A percentile compares a stretch with the other conserved stretches of the same genome.
Evolutionary conservation across 2,888 invertebrate genomes (phyloP).

Genomic region (Nowickia ferox): DNA sequence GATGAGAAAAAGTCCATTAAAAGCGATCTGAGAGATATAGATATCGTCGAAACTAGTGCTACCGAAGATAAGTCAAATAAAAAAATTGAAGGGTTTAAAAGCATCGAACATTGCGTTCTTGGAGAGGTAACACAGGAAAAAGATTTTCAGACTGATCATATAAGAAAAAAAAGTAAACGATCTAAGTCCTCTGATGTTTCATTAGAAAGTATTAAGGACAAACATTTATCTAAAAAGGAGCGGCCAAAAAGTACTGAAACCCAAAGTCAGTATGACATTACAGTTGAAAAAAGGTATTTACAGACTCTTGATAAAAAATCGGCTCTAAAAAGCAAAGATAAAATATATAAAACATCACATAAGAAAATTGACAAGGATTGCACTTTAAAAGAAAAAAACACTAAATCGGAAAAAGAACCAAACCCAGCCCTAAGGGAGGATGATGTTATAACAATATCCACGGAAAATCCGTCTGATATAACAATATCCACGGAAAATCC

Average conservation of each 20-base stretch:
- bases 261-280: not conserved
- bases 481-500: not conserved
- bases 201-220: not conserved
- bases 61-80: not conserved
- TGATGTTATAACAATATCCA: not conserved
- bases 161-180: not conserved
- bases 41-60: not conserved
- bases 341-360: not conserved
- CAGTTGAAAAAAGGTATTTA: not conserved
- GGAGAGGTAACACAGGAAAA: not conserved
- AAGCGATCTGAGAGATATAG: not conserved
- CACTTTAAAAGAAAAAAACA: not conserved
- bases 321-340: not conserved
- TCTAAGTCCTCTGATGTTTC: not conserved
- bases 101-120: not conserved
- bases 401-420: not conserved
- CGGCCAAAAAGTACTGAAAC: not conserved
- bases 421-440: not conserved
- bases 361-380: not conserved
- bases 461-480: not conserved
- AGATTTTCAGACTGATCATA: not conserved
- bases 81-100: not conserved
- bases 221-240: not conserved
- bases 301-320: constrained; percentile 21
- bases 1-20: too few species aligned